Evolutionary conservation across 1,140 invertebrate genomes (phyloP).

Genomic region (Galleria mellonella): DNA sequence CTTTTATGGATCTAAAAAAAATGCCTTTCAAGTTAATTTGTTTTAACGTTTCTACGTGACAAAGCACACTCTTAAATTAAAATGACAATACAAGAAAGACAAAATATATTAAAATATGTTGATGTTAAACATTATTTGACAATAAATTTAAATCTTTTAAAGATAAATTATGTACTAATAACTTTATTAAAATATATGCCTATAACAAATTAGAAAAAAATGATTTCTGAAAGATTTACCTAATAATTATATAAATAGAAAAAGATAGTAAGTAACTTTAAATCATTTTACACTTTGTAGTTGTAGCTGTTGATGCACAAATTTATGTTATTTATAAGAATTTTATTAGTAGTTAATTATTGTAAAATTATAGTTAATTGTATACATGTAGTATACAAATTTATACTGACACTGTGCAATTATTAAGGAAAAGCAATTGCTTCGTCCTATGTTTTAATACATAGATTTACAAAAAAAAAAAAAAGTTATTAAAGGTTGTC

Average conservation of each 20-base stretch:
- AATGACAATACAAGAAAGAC: no score
- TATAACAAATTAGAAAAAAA: slow-evolving; percentile 16
- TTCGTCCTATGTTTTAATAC: no score
- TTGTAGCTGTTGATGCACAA: slow-evolving; percentile 62
- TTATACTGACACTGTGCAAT: slow-evolving; percentile 39
- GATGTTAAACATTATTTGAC: slow-evolving; percentile 7
- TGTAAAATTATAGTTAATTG: slow-evolving; percentile 34
- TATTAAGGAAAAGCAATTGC: slow-evolving; percentile 9
- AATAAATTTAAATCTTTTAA: slow-evolving; percentile 16
- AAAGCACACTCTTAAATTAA: no score
- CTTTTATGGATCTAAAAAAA: no score
- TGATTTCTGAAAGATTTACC: slow-evolving; percentile 31
- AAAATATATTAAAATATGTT: no score
- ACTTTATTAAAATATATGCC: slow-evolving; percentile 3
- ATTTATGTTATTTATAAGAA: slow-evolving; percentile 49
- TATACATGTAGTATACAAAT: slow-evolving; percentile 13
- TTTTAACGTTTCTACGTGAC: no score
- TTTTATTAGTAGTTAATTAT: slow-evolving; percentile 53
- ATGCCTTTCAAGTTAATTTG: no score
- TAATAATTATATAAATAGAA: slow-evolving; percentile 21
- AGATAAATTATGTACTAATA: slow-evolving; percentile 6
- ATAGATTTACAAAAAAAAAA: no score
- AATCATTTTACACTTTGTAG: slow-evolving; percentile 62
- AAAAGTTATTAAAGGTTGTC: no score
- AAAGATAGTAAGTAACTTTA: slow-evolving; percentile 37